Conservation (phyloP, 2,888 invertebrate species). For the Coelinius sp. region DNA sequence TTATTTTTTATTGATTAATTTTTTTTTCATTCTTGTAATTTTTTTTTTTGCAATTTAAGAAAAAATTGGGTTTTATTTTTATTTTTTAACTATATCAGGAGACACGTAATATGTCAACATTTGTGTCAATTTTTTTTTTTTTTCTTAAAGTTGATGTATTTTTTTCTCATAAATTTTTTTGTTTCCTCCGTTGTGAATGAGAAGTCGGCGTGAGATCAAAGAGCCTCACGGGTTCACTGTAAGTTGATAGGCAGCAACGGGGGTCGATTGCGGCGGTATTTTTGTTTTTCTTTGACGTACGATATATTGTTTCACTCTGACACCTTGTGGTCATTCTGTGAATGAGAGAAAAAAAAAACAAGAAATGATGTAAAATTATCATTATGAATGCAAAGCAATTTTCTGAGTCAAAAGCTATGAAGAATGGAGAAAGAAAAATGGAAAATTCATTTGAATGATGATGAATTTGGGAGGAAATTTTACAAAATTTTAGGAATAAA, state of each 20-base stretch:
- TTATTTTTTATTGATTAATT: no score
- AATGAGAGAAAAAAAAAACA: background rate
- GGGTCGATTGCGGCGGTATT: conserved; percentile 1
- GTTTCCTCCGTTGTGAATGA: background rate
- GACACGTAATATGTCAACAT: background rate
- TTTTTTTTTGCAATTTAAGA: background rate
- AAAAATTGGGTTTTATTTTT: background rate
- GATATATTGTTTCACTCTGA: conserved; percentile 25
- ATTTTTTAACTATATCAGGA: no score
- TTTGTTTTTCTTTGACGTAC: conserved; percentile 2
- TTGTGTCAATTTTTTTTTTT: background rate
- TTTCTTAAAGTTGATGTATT: background rate
- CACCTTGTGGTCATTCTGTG: conserved; percentile 15
- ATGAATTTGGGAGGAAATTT: no score
- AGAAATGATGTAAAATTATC: background rate
- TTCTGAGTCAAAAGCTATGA: background rate
- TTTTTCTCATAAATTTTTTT: conserved; percentile 10
- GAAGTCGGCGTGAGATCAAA: conserved; percentile 7
- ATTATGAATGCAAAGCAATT: background rate
- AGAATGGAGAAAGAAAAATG: background rate
- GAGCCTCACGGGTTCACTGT: conserved; percentile 9
- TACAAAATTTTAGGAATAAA: no score
- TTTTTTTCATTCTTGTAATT: no score
- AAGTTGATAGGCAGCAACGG: conserved; percentile 23
- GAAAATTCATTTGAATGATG: background rate